Base-by-base conservation (phyloP, 2,888 invertebrate species). In the Adelphocoris suturalis region DNA sequence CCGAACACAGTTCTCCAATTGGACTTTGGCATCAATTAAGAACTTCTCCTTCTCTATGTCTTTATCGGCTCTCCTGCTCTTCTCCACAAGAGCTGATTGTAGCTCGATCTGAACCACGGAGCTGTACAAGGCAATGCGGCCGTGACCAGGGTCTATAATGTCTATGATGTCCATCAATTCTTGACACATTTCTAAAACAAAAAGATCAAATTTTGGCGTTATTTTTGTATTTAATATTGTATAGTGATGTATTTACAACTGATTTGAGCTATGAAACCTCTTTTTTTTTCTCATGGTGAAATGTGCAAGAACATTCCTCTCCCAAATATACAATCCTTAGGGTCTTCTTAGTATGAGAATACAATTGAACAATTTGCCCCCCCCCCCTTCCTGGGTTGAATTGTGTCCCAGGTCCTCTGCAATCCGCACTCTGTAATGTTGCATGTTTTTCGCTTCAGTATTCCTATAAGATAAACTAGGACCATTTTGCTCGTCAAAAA, bases 21-120 rank as follows among this genome's bases (percentile, higher is more conserved):
- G 75, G 48, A 46, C 37, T 47, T 85, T 89, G 23, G 89, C 91
- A 23, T 90, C 90, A 23, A 80, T 68, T 13, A 91, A 86, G 12
- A 86, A 76, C 47, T 48, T 48, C 23, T 89, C 89, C 47, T 88
- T 90, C n/a, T 81, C 68, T 11, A 89, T 14, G 27, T 86, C 61
- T 23, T 89, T 48, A 9, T 86, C 68, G 46, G 46, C 82, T 23
- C 92, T 89, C 23, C 47, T 86, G n/a, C 91, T 92, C 84, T 92
- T 86, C 16, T 92, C 92, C n/a, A 93, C 90, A 86, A 93, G 91
- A 3, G 93, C 92, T 0, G 92, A 91, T 86, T 93, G 92, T 90
- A 97, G 94, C 93, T 97, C 97, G 91, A 96, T 96, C 27, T 96
- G 94, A 84, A 97, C 94, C 0, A 97, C 97, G n/a, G 96, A 96